phyloP scores from a whole-genome alignment of 2,113 vertebrate genomes.

The Vicugna pacos region DNA sequence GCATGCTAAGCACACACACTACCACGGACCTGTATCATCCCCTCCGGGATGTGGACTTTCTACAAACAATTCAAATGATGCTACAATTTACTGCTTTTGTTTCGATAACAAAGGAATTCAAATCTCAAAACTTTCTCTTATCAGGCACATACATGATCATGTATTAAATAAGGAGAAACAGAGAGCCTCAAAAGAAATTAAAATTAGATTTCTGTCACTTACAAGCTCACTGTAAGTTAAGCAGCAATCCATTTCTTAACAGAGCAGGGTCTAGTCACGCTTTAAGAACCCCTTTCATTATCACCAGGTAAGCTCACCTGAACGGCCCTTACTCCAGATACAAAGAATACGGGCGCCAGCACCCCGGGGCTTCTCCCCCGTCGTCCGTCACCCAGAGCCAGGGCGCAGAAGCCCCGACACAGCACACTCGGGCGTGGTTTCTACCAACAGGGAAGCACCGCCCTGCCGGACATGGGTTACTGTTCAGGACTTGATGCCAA shows the following conservation, averaged over 20 bases:
- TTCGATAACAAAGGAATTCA: conserved; percentile 26
- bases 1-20: too few species aligned
- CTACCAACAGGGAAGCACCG: too few species aligned
- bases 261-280: not conserved
- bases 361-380: not conserved
- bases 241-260: conserved; percentile 64
- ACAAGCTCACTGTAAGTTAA: conserved; percentile 64
- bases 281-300: conserved; percentile 66
- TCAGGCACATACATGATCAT: not conserved
- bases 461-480: not conserved
- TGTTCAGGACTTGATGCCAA: fast-evolving
- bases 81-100: not conserved
- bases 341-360: not conserved
- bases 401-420: not conserved
- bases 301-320: conserved; percentile 8
- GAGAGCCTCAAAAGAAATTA: not conserved
- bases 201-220: conserved; percentile 58
- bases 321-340: not conserved
- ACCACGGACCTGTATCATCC: too few species aligned
- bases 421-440: too few species aligned
- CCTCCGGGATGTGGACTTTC: not conserved
- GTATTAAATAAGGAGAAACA: conserved; percentile 50
- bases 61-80: not conserved
- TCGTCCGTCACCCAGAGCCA: not conserved
- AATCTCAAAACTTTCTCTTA: conserved; percentile 50